A percentile compares a stretch with the other conserved stretches of the same genome.
These are phyloP conservation scores for Procambarus clarkii DNA, from an alignment of 1,140 invertebrate species.

Conservation along the genomic window DNA sequence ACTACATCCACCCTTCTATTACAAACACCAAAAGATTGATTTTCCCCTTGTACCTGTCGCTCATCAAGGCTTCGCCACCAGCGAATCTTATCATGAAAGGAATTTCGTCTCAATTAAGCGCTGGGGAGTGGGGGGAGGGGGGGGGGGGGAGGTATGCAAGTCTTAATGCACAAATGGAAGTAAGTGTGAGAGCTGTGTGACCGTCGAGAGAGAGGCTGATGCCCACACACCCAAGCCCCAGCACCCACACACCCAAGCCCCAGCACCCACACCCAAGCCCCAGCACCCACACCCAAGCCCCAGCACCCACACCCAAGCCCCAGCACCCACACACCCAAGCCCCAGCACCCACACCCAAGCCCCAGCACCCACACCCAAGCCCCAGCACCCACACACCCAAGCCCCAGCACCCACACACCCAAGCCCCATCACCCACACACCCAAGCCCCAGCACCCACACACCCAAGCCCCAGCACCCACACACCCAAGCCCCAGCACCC, in stretches of 20 bases:
- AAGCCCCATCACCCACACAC: background rate
- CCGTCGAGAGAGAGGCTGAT: too few relatives aligned
- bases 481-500: background rate
- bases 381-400: background rate
- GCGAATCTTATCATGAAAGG: constrained; percentile 21
- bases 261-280: background rate
- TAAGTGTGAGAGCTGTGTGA: too few relatives aligned
- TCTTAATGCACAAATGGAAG: background rate
- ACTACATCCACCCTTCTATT: background rate
- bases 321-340: background rate
- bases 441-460: background rate
- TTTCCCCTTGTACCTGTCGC: background rate
- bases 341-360: background rate
- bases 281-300: background rate
- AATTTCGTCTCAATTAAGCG: constrained; percentile 27
- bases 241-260: background rate
- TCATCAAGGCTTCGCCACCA: constrained; percentile 20
- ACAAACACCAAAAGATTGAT: background rate
- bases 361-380: background rate
- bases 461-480: background rate
- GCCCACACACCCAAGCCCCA: background rate
- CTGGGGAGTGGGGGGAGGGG: background rate
- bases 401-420: background rate
- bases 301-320: background rate
- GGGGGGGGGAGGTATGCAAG: background rate